phyloP scores from a whole-genome alignment of 1,140 invertebrate genomes.

The Bombus waltoni region DNA sequence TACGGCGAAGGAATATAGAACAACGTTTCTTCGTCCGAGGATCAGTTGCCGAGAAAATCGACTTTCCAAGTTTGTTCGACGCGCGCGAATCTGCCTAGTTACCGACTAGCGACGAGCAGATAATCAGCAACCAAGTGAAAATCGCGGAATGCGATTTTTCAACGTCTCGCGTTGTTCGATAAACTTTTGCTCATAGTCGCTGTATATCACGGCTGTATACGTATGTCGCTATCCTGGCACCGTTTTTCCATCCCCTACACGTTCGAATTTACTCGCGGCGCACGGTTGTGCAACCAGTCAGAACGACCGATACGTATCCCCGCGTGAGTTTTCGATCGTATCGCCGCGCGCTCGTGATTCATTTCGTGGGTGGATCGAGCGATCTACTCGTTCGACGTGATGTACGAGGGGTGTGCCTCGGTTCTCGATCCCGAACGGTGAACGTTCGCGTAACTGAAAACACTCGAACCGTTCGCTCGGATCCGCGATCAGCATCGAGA shows the following conservation, averaged over 20 bases:
- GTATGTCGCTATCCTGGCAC: background rate
- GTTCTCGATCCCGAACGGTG: constrained; percentile 20
- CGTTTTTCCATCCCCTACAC: constrained; percentile 3
- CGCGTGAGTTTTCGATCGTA: constrained; percentile 53
- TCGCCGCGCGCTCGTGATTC: constrained; percentile 33
- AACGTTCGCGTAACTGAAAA: constrained; percentile 35
- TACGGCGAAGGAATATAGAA: too few species aligned
- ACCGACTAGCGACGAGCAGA: too few species aligned
- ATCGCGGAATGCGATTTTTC: too few species aligned
- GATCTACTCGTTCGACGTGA: constrained; percentile 48
- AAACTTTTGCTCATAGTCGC: too few species aligned
- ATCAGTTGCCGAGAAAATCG: too few species aligned
- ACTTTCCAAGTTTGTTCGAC: too few species aligned
- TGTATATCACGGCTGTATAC: background rate
- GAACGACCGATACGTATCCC: constrained; percentile 40
- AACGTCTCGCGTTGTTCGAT: too few species aligned
- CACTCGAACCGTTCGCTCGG: background rate
- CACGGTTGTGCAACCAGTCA: constrained; percentile 20
- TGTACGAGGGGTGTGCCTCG: constrained; percentile 48
- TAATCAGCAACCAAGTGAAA: too few species aligned
- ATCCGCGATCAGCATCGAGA: constrained; percentile 3
- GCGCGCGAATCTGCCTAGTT: too few species aligned
- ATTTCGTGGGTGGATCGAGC: constrained; percentile 61
- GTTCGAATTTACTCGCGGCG: background rate
- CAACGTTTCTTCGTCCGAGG: too few species aligned